These are phyloP conservation scores for Emmelina monodactyla DNA, from an alignment of 2,888 invertebrate species.

Conservation along the genomic window DNA sequence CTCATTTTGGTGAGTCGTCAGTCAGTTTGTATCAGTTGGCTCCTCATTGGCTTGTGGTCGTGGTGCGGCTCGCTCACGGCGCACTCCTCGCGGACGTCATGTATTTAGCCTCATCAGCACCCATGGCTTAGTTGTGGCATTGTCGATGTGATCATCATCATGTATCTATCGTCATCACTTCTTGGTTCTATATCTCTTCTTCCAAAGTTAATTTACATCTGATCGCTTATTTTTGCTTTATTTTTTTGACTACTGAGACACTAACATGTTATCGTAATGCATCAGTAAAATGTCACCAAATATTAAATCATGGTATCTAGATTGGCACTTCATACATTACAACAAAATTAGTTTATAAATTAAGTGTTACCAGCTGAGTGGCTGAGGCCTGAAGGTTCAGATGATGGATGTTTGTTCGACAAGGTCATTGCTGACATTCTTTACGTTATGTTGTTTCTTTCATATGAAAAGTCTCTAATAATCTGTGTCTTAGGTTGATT, in stretches of 20 bases:
- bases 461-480: no score
- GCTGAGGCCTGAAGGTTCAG: slow-evolving; percentile 33
- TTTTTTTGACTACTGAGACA: slow-evolving; percentile 21
- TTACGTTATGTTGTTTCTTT: no score
- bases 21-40: slow-evolving; percentile 41
- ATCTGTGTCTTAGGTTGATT: no score
- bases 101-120: slow-evolving; percentile 39
- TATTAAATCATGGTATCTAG: not conserved
- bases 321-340: not conserved
- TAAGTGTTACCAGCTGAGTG: not conserved
- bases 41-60: slow-evolving; percentile 60
- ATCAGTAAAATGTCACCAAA: slow-evolving; percentile 19
- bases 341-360: not conserved
- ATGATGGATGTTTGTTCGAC: slow-evolving; percentile 25
- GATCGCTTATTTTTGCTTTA: slow-evolving; percentile 31
- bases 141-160: slow-evolving; percentile 45
- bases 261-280: slow-evolving; percentile 17
- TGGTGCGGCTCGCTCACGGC: slow-evolving; percentile 52
- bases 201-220: slow-evolving; percentile 41
- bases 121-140: slow-evolving; percentile 60
- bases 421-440: slow-evolving; percentile 40
- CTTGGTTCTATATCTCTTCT: slow-evolving; percentile 38
- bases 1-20: slow-evolving; percentile 66
- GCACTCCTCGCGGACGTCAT: slow-evolving; percentile 51
- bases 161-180: slow-evolving; percentile 35